Percentiles rank a stretch among this genome's conserved stretches.
Conservation (phyloP, 2,113 vertebrate genomes). For the Casuarius casuarius region DNA sequence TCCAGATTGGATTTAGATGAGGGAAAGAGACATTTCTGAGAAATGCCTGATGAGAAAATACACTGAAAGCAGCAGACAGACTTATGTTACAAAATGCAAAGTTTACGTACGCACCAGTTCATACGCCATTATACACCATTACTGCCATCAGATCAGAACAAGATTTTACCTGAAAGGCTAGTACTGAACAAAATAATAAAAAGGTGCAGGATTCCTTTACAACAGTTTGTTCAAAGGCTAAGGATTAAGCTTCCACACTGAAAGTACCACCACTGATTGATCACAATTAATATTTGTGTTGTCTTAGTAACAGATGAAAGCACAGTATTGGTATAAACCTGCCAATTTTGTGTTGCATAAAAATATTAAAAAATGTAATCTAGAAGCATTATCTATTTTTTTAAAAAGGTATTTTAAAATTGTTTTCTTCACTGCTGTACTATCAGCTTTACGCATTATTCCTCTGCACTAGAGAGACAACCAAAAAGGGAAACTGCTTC, state of each 20-base stretch:
- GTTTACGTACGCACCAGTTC: neutral
- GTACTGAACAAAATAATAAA: neutral
- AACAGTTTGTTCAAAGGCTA: neutral
- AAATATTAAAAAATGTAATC: neutral
- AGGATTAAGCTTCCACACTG: neutral
- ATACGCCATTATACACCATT: neutral
- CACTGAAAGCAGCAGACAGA: neutral
- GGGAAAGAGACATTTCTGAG: constrained; percentile 30
- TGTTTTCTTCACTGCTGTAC: neutral
- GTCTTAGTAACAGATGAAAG: neutral
- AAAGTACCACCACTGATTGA: neutral
- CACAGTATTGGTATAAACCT: neutral
- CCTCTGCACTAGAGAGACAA: neutral
- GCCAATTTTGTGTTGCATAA: neutral
- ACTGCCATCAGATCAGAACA: neutral
- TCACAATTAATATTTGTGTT: neutral
- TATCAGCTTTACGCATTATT: neutral
- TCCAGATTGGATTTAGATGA: constrained; percentile 26
- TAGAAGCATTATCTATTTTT: neutral
- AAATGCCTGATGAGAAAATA: constrained; percentile 30
- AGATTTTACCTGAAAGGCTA: constrained; percentile 7
- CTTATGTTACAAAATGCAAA: neutral
- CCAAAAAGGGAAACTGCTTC: neutral
- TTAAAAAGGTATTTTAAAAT: neutral
- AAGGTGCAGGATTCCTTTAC: neutral